Evolutionary conservation across 1,140 invertebrate genomes (phyloP), one percentile per base, ranked within the genome.

Genomic region (Saccostrea cuccullata): DNA sequence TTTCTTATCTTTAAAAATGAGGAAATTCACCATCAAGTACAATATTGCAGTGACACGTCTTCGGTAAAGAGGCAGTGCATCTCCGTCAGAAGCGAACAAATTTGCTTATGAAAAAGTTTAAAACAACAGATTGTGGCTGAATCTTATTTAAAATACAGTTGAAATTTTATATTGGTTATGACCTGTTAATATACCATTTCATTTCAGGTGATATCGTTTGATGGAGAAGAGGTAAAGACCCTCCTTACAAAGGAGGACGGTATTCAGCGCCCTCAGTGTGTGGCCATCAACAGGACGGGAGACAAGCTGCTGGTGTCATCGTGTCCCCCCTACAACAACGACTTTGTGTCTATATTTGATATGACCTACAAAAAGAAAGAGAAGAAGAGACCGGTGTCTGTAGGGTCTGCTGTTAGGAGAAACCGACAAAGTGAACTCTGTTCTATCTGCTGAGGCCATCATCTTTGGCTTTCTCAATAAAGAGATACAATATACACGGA

Each of bases 301-400:
- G 87, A 88, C 70, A 88, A 88, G 60, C 55, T 88, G 30, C 30
- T 88, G 36, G 87, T 88, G n/a, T n/a, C 87, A 6, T 85, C 73
- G 30, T 82, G 84, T 47, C 87, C 87, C 20, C 87, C 87, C 12
- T 86, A 88, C n/a, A 60, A 82, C 13, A 88, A 77, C 30, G 84
- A 88, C 15, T 23, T 8, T 40, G 23, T 88, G 8, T 70, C 64
- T 11, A 23, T 88, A 70, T 88, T 88, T 82, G 84, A 85, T 23
- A 70, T 88, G 8, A 84, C 85, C 36, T 88, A 88, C 64, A 23
- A n/a, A 17, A 88, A 77, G 12, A 26, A 26, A 12, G 26, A 30
- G 15, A 26, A 30, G 12, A 77, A 30, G 26, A 36, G 26, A 77
- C 70, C 70, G 8, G 26, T 15, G 11, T 77, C 70, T 30, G 70